Evolutionary conservation across 1,140 invertebrate genomes (phyloP).

Genomic region (Pogonomyrmex barbatus): DNA sequence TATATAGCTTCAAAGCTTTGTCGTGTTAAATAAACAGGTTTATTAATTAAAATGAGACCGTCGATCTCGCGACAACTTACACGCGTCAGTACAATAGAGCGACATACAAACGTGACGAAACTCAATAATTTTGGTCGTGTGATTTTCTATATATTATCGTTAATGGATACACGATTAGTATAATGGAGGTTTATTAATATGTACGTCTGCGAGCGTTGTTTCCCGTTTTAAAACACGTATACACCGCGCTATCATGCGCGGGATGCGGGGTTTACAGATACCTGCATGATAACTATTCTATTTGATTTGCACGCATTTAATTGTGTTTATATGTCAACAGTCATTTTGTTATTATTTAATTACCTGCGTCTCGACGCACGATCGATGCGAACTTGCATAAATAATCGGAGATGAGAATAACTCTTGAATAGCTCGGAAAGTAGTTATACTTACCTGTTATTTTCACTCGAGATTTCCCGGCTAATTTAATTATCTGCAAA

Average conservation of each 20-base stretch:
- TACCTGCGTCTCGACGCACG: not conserved
- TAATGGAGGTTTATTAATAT: constrained; percentile 47
- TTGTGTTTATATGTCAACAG: not conserved
- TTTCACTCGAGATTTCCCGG: not conserved
- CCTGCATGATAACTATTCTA: constrained; percentile 19
- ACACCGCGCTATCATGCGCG: not conserved
- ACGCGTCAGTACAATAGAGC: constrained; percentile 5
- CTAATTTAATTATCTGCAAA: constrained; percentile 21
- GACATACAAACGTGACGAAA: constrained; percentile 22
- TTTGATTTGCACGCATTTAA: constrained; percentile 42
- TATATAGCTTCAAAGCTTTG: constrained; percentile 52
- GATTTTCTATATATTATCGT: constrained; percentile 61
- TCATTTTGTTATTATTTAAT: constrained; percentile 21
- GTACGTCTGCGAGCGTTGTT: not conserved
- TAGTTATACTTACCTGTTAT: too few relatives aligned
- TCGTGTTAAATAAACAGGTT: constrained; percentile 57
- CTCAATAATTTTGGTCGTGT: constrained; percentile 44
- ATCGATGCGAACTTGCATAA: not conserved
- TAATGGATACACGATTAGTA: constrained; percentile 47
- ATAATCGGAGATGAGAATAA: not conserved
- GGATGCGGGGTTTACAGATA: constrained; percentile 22
- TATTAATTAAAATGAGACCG: constrained; percentile 61
- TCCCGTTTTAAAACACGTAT: constrained; percentile 33
- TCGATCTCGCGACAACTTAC: constrained; percentile 49
- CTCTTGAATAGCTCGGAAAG: not conserved